Percentiles rank a stretch among this genome's conserved stretches.
phyloP scores from a whole-genome alignment of 2,113 vertebrate species.

The Vireo altiloquus region DNA sequence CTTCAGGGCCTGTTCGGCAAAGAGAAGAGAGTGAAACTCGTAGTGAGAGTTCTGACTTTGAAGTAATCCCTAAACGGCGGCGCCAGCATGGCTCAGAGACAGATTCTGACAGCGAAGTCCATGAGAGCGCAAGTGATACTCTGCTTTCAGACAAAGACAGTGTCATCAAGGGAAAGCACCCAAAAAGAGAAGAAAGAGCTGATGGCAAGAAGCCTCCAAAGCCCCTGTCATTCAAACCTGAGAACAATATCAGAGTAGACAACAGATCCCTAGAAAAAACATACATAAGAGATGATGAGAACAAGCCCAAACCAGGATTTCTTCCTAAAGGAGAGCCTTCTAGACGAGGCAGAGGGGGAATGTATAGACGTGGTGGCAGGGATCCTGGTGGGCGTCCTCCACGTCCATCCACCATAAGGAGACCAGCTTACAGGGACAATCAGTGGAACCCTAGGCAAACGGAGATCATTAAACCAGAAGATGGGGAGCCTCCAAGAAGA shows the following conservation, averaged over 20 bases:
- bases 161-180: conserved; percentile 83
- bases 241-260: conserved; percentile 71
- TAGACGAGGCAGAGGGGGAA: conserved; percentile 87
- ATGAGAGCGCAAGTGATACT: conserved; percentile 93
- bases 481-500: conserved; percentile 71
- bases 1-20: conserved; percentile 78
- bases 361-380: conserved; percentile 85
- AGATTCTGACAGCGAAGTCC: conserved; percentile 93
- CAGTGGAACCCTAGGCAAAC: conserved; percentile 91
- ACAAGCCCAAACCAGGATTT: conserved; percentile 88
- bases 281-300: conserved; percentile 80
- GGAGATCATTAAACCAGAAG: conserved; percentile 78
- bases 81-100: conserved; percentile 92
- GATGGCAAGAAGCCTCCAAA: conserved; percentile 74
- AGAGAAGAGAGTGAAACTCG: conserved; percentile 96
- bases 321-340: conserved; percentile 95
- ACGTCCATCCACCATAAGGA: conserved; percentile 82
- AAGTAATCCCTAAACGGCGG: conserved; percentile 91
- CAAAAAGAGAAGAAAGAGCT: conserved; percentile 73
- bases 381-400: conserved; percentile 82
- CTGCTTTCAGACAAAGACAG: conserved; percentile 91
- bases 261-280: conserved; percentile 70
- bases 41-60: conserved; percentile 97
- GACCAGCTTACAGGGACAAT: conserved; percentile 81
- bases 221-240: conserved; percentile 71